Base-by-base conservation (phyloP, 1,140 invertebrate genomes). In the Penaeus chinensis region DNA sequence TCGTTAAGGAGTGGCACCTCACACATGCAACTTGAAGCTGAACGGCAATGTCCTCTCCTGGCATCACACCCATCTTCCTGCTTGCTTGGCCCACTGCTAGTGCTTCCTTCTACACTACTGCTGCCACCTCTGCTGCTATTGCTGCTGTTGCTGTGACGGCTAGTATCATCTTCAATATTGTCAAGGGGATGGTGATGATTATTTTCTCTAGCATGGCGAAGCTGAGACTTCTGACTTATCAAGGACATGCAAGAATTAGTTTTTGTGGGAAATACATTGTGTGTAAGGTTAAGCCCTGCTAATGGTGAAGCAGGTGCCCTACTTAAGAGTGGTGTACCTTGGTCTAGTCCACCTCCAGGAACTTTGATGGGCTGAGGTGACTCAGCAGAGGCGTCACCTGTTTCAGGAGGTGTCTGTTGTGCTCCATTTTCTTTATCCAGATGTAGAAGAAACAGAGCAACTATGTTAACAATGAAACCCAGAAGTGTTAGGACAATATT, bases 381-480 rank as follows among this genome's bases (percentile, higher is more conserved):
- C 20, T 65, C 61, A 1, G 27, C 20, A 8, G n/a, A 32, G 32
- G 71, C 62, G 27, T 63, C 22, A 42, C 42, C 11, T 71, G 71
- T 62, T 5, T 78, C 71, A n/a, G 65, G 69, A 19, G 66, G 18
- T 8, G 66, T 19, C 16, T 5, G 66, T 62, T 10, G 80, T 77
- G 32, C 27, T 83, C 54, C 82, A 32, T 82, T 79, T 63, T 89
- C 86, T 22, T 87, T 89, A 74, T 90, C 89, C 66, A 90, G 81
- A 42, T 90, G 84, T 60, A 90, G 66, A 8, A 90, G 79, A 65
- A 79, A 90, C 4, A 90, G 77, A 22, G 89, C 89, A 47, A 86
- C 88, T 47, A 90, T 89, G 74, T 90, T 90, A 19, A 90, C 84
- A 32, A 89, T 81, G 82, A 90, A 90, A 13, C 89, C 89, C 20